Percentiles rank a stretch among this genome's conserved stretches.
phyloP scores from a whole-genome alignment of 2,797 vertebrate species.

The Furcifer pardalis region DNA sequence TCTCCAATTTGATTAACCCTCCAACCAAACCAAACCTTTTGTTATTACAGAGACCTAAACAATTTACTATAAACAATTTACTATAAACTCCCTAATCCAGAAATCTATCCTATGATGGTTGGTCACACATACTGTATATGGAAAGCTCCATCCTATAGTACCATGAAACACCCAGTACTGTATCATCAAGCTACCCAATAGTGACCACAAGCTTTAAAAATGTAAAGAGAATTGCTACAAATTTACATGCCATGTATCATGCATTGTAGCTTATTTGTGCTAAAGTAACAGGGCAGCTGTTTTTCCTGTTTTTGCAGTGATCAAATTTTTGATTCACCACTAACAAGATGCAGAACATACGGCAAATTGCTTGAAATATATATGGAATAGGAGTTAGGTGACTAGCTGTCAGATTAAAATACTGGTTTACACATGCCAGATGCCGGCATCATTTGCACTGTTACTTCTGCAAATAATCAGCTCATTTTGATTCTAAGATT shows the following conservation, averaged over 20 bases:
- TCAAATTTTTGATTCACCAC: constrained; percentile 35
- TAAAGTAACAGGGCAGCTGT: constrained; percentile 27
- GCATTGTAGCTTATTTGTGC: constrained; percentile 22
- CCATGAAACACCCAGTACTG: no score
- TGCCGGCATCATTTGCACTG: constrained; percentile 7
- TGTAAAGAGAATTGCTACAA: constrained; percentile 37
- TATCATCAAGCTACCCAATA: background rate
- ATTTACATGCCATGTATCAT: background rate
- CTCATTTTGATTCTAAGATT: constrained; percentile 25
- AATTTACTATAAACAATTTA: background rate
- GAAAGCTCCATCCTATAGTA: no score
- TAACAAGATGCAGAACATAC: constrained; percentile 38
- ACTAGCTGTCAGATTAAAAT: constrained; percentile 24
- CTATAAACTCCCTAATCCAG: no score
- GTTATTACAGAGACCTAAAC: background rate
- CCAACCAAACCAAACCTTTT: background rate
- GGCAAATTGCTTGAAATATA: constrained; percentile 36
- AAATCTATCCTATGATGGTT: background rate
- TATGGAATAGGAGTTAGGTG: constrained; percentile 16
- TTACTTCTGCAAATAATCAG: constrained; percentile 28
- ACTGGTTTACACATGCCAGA: constrained; percentile 34
- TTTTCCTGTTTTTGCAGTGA: constrained; percentile 31
- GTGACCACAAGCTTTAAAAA: no score
- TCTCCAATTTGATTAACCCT: background rate
- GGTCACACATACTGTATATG: no score